Percentiles rank a stretch among this genome's conserved stretches.
phyloP scores from a whole-genome alignment of 2,113 vertebrate genomes.

The Amphiprion percula region DNA sequence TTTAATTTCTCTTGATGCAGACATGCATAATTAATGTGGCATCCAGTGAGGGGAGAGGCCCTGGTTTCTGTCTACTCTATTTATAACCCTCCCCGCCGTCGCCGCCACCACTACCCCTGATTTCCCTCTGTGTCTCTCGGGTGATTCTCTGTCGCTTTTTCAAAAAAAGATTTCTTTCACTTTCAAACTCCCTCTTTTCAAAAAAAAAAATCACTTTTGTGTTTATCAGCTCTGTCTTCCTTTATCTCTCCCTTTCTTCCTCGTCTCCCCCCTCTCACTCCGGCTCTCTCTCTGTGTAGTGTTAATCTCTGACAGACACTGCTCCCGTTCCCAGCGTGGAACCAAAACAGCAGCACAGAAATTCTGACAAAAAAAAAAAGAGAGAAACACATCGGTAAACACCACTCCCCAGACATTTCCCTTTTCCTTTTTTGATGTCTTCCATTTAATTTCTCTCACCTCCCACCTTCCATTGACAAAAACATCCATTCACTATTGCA shows the following conservation, averaged over 20 bases:
- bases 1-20: constrained; percentile 71
- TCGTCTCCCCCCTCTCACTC: constrained; percentile 4
- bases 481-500: constrained; percentile 45
- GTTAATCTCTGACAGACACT: constrained; percentile 75
- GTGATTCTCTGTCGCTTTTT: constrained; percentile 5
- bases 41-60: constrained; percentile 47
- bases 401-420: constrained; percentile 56
- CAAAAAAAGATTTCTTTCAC: constrained; percentile 20
- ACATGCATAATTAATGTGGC: constrained; percentile 70
- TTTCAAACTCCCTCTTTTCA: constrained; percentile 30
- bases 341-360: constrained; percentile 58
- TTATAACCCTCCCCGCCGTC: constrained; percentile 19
- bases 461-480: constrained; percentile 67
- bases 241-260: constrained; percentile 13
- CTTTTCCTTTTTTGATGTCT: constrained; percentile 59
- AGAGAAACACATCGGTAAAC: constrained; percentile 59
- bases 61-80: constrained; percentile 48
- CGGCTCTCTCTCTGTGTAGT: constrained; percentile 48
- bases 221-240: constrained; percentile 56
- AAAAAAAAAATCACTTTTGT: constrained; percentile 40
- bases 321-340: constrained; percentile 65
- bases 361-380: constrained; percentile 32
- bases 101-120: neutral
- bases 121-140: constrained; percentile 17
- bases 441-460: constrained; percentile 66